A percentile compares a stretch with the other conserved stretches of the same genome.
Evolutionary conservation across 2,113 vertebrate species (phyloP).

Genomic region (Heterotilapia buettikoferi): DNA sequence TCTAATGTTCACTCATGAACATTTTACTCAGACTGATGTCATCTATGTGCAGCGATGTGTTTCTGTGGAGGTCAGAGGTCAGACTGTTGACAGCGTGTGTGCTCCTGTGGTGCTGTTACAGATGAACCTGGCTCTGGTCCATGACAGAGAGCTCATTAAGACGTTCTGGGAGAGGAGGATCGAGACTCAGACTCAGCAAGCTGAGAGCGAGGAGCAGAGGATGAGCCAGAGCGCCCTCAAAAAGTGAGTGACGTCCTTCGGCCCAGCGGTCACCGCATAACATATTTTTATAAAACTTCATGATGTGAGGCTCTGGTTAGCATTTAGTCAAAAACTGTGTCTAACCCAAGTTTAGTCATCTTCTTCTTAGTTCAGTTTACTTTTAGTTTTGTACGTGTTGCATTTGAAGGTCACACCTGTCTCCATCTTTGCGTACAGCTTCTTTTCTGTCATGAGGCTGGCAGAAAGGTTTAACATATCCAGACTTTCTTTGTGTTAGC

Average conservation of each 20-base stretch:
- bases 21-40: not conserved
- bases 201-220: conserved; percentile 50
- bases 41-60: not conserved
- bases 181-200: not conserved
- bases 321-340: not conserved
- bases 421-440: not conserved
- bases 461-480: not conserved
- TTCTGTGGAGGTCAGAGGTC: not conserved
- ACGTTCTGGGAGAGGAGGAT: conserved; percentile 71
- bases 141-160: conserved; percentile 63
- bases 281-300: not conserved
- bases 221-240: conserved; percentile 56
- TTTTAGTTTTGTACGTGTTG: not conserved
- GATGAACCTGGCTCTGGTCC: conserved; percentile 71
- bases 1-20: not conserved
- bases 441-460: not conserved
- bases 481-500: not conserved
- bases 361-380: not conserved
- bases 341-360: not conserved
- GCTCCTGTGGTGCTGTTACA: not conserved
- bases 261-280: not conserved
- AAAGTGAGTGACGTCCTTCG: conserved; percentile 43
- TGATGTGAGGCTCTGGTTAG: not conserved
- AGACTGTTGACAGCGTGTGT: not conserved
- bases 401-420: not conserved